Percentiles rank a stretch among this genome's conserved stretches.
Conservation (phyloP, 2,797 vertebrate genomes). For the Craterocephalus amniculus region DNA sequence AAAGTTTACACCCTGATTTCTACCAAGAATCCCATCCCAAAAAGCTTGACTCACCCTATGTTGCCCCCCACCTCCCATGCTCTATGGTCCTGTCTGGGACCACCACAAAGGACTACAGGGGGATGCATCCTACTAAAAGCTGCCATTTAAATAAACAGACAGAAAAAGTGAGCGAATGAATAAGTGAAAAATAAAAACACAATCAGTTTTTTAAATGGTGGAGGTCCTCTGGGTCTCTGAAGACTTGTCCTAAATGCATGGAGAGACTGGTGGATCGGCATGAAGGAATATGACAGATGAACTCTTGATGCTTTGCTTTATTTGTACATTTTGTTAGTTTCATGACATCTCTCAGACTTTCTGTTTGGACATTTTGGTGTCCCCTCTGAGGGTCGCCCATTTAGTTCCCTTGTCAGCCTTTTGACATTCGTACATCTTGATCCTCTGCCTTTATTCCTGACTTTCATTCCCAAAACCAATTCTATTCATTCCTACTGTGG, state of each 20-base stretch:
- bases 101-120: constrained; percentile 45
- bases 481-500: constrained; percentile 57
- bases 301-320: constrained; percentile 54
- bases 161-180: constrained; percentile 37
- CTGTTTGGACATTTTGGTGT: constrained; percentile 45
- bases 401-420: constrained; percentile 32
- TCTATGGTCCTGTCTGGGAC: constrained; percentile 45
- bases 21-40: constrained; percentile 31
- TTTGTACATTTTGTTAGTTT: constrained; percentile 59
- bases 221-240: constrained; percentile 56
- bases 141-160: constrained; percentile 42
- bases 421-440: constrained; percentile 69
- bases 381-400: constrained; percentile 32
- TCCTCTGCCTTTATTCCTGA: constrained; percentile 63
- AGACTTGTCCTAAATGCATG: constrained; percentile 69
- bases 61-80: constrained; percentile 16
- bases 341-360: constrained; percentile 43
- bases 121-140: constrained; percentile 51
- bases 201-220: constrained; percentile 45
- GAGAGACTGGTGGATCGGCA: constrained; percentile 68
- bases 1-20: constrained; percentile 72
- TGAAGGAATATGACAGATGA: constrained; percentile 58
- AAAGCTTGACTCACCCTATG: constrained; percentile 21
- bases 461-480: constrained; percentile 46
- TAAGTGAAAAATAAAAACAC: constrained; percentile 32